Evolutionary conservation across 2,888 invertebrate genomes (phyloP).

Genomic region (Cinara cedri): DNA sequence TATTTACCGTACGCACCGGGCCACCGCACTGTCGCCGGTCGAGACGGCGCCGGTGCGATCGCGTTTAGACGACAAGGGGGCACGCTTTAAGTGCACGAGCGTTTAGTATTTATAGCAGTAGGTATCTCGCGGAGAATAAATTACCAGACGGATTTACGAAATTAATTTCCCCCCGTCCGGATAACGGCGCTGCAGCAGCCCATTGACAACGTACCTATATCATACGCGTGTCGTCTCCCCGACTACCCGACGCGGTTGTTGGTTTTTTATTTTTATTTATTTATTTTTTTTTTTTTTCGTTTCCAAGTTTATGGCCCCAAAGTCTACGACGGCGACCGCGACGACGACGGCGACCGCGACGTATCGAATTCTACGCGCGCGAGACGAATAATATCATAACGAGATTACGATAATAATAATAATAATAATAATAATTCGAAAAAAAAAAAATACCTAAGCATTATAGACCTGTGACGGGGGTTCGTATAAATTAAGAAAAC

Average conservation of each 20-base stretch:
- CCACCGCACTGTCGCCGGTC: not conserved
- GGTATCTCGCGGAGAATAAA: slow-evolving; percentile 20
- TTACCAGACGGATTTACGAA: slow-evolving; percentile 27
- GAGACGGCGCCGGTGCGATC: slow-evolving; percentile 11
- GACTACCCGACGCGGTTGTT: slow-evolving; percentile 32
- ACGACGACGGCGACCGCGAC: no score
- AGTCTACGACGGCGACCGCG: no score
- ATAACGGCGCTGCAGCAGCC: slow-evolving; percentile 30
- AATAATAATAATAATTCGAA: slow-evolving; percentile 24
- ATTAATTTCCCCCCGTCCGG: slow-evolving; percentile 37
- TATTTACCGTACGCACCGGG: no score
- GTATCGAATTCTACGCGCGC: slow-evolving; percentile 33
- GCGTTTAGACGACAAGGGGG: no score
- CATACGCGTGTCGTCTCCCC: no score
- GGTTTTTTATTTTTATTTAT: not conserved
- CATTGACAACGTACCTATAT: slow-evolving; percentile 21
- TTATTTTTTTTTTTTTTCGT: not conserved
- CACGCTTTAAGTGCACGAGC: no score
- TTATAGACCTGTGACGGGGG: not conserved
- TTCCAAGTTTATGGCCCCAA: slow-evolving; percentile 29
- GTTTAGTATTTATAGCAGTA: no score
- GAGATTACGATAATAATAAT: slow-evolving; percentile 35
- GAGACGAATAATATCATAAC: slow-evolving; percentile 35
- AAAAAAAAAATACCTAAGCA: no score
- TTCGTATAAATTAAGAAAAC: slow-evolving; percentile 49